Base-by-base conservation (phyloP, 92 coral and sea anemone genomes). In the Palythoa heliodiscus region DNA sequence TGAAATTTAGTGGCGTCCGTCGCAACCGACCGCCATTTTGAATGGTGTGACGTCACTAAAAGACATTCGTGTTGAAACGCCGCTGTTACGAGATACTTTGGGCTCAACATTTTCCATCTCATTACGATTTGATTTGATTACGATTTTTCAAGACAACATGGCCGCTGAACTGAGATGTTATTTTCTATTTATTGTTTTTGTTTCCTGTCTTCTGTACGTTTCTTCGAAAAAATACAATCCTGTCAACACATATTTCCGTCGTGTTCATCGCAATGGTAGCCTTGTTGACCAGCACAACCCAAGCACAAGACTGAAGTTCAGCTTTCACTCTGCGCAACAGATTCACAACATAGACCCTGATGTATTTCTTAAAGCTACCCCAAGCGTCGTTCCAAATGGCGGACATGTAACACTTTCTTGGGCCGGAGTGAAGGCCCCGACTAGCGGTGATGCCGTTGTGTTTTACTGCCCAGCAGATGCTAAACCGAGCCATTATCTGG, bases 11-110 rank as follows among this genome's bases (percentile, higher is more conserved):
- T 37, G 87, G 96, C 96, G 96, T 93, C 96, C 96, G 60, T 88
- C 92, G 96, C 96, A 91, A 93, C 96, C 92, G 85, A 79, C 96
- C 96, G 96, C 96, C 96, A 93, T 93, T 89, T 93, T 93, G 89
- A 85, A 86, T 7, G 57, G 1, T 60, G 52, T 87, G 95, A 92
- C 95, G 95, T 92, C 95, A 92, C 38, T 73, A 71, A 55, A 47
- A 7, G 8, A 11, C 6, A 20, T 3, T 43, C 0, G 50, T 1
- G 50, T 43, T 43, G 3, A 6, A 43, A 16, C 4, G 19, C 74
- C 84, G 84, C 84, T 64, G 84, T 48, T 29, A 23, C 11, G 53
- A 38, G 52, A 10, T 57, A 57, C 22, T 19, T 57, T 7, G 50
- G 82, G 82, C 82, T 77, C 82, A 77, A n/a, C n/a, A 5, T 29